Evolutionary conservation across 1,140 invertebrate genomes (phyloP).

Genomic region (Drosophila setifemur): DNA sequence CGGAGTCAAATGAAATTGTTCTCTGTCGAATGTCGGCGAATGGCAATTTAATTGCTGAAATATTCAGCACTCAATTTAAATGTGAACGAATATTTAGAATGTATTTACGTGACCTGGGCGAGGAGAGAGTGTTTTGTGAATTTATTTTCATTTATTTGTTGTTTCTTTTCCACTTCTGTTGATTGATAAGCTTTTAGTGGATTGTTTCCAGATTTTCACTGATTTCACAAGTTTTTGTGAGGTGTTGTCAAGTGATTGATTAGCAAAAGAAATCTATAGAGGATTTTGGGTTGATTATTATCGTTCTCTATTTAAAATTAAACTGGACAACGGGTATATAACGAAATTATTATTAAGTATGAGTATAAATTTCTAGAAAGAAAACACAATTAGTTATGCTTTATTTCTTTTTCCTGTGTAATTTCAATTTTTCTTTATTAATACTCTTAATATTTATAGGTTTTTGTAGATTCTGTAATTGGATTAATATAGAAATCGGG

Average conservation of each 20-base stretch:
- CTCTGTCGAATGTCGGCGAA: conserved; percentile 3
- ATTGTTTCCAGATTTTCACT: neutral
- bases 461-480: too few species aligned
- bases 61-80: conserved; percentile 25
- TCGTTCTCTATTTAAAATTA: too few species aligned
- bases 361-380: too few species aligned
- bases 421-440: too few species aligned
- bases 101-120: neutral
- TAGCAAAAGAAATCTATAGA: neutral
- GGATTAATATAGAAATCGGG: neutral
- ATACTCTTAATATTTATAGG: too few species aligned
- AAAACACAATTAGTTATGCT: too few species aligned
- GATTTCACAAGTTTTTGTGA: neutral
- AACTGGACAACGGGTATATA: too few species aligned
- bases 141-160: neutral
- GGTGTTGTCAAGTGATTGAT: neutral
- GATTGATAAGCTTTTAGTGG: conserved; percentile 11
- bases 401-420: too few species aligned
- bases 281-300: too few species aligned
- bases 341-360: too few species aligned
- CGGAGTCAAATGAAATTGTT: conserved; percentile 5
- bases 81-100: neutral
- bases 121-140: neutral
- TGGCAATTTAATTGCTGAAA: conserved; percentile 33
- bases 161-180: neutral